Base-by-base conservation (phyloP, 2,113 vertebrate genomes). In the Takifugu bimaculatus region DNA sequence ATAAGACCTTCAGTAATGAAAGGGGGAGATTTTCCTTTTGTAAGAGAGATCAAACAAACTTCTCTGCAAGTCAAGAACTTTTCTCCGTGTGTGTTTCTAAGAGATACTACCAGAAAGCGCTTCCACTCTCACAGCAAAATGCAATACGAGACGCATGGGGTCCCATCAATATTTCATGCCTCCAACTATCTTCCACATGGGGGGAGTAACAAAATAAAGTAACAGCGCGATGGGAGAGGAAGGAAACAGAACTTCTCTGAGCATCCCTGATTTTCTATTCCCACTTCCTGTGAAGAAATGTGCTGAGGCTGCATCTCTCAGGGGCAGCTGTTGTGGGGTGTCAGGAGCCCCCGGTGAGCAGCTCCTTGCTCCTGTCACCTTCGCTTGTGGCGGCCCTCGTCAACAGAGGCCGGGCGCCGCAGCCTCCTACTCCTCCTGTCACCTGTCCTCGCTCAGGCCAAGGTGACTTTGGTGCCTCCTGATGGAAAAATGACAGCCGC, bases 401-500 rank as follows among this genome's bases (percentile, higher is more conserved):
- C 85, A 87, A 86, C 81, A 74, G 78, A 57, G 68, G 75, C 75
- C 56, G 13, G 44, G 58, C 51, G 70, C 78, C 70, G 64, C 83
- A 85, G 81, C 84, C 84, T 81, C 76, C 75, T 75, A 44, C 77
- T 79, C 78, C 83, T 73, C 84, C 86, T 85, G 80, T 90, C 89
- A 91, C 88, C 89, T 87, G 88, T 90, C 88, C 80, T 75, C 79
- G 57, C 15, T 32, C 63, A 62, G 84, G 80, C 78, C 85, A 90
- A 90, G 89, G 87, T 92, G 87, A 91, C 90, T 89, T 88, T 88
- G 76, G 82, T 81, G 78, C 78, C 77, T 79, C 70, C 75, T 84
- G 79, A 86, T 85, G 79, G 78, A 77, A 85, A 86, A 85, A 86
- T 87, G 85, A 85, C 88, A 88, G 83, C 75, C 65, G 73, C 81